Percentiles rank a stretch among this genome's conserved stretches.
Conservation (phyloP, 2,113 vertebrate species). For the Perca flavescens region DNA sequence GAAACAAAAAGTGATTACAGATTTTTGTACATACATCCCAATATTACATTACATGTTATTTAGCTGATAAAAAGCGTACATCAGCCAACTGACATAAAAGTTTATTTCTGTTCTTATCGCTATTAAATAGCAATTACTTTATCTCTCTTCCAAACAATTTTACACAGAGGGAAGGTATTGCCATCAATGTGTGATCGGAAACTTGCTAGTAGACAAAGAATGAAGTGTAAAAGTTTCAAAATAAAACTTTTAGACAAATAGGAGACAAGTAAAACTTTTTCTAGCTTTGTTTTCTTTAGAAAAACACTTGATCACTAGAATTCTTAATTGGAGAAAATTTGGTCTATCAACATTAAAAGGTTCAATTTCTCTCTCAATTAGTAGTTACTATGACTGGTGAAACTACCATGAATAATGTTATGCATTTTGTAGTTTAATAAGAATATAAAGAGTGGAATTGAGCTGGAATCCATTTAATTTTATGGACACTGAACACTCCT, state of each 20-base stretch:
- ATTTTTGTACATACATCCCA: constrained; percentile 1
- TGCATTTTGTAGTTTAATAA: background rate
- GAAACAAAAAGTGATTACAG: constrained; percentile 43
- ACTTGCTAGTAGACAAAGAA: background rate
- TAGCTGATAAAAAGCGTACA: constrained; percentile 18
- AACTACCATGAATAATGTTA: background rate
- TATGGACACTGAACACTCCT: background rate
- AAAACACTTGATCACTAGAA: background rate
- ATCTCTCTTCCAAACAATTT: background rate
- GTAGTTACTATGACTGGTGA: background rate
- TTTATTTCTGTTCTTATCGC: background rate
- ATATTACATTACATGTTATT: too few relatives aligned
- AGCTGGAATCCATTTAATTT: background rate
- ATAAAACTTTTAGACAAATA: background rate
- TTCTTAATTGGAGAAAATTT: background rate
- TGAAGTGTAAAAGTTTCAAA: background rate
- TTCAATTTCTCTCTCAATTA: background rate
- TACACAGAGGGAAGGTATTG: background rate
- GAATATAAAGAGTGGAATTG: background rate
- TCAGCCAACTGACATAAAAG: background rate
- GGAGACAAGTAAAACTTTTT: background rate
- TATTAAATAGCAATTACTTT: background rate
- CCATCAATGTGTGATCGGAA: background rate
- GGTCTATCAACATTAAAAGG: background rate
- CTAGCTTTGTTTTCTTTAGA: background rate